Evolutionary conservation across 2,888 invertebrate genomes (phyloP), one percentile per base, ranked within the genome.

Genomic region (Polydrusus tereticollis): DNA sequence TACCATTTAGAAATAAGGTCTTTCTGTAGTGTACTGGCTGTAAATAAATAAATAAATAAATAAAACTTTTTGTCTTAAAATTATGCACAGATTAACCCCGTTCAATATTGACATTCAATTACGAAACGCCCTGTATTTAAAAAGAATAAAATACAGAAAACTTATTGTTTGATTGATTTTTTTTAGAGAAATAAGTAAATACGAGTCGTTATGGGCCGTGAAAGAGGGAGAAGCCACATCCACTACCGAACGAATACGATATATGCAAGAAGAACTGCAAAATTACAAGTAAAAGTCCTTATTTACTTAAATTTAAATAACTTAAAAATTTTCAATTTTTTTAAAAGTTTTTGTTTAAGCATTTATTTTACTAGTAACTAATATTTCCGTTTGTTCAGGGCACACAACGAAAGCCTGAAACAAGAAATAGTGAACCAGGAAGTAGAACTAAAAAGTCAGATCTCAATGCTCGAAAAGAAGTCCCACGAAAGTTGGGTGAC

Each of bases 361-460:
- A 5, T 5, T 29, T 29, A 7, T 29, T 29, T 4, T 7, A 7
- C 5, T 29, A 7, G 29, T n/a, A 29, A 29, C 29, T 29, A 4
- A 29, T 29, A 7, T 5, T 29, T 29, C 29, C 29, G 29, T 29
- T 29, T 7, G 29, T 33, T 10, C 1, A 89, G 89, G 79, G 85
- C 87, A 57, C 88, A 88, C 80, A 88, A 88, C 77, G 89, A 89
- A 82, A 86, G 87, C 65, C 84, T 96, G 74, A 94, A 94, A 69
- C 90, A 93, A 66, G 96, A 96, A 87, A 90, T 96, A 73, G 89
- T 94, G n/a, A 94, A 95, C 69, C 95, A 95, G 84, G 93, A 95
- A 83, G 92, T 90, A 73, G 88, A 89, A 76, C 85, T 89, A 76
- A 90, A 89, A 81, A 87, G 86, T 80, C 94, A 95, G 81, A 91